Evolutionary conservation across 30 jellyfish, hydroid and myxozoan genomes (phyloP), one percentile per base, ranked within the genome.

Genomic region (Morbakka virulenta): DNA sequence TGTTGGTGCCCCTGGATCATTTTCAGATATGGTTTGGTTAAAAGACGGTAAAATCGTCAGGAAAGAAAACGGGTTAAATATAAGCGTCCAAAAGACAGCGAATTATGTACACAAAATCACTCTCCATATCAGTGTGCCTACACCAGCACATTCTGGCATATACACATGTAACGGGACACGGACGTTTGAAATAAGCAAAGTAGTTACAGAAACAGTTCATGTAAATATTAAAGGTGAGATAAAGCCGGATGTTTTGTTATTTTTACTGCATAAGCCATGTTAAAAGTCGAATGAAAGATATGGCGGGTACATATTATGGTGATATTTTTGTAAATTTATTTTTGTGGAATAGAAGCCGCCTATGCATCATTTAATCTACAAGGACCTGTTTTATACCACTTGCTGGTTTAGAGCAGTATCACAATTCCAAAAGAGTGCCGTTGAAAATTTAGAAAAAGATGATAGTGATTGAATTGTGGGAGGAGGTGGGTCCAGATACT

Each of bases 151-250:
- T 66, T 52, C 96, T 35, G 98, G 98, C 17, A 64, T 52, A 29
- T 91, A 83, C 69, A 50, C 89, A 11, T 91, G 98, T 62, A 69
- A 75, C 36, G 98, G 88, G 31, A 48, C 68, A 2, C 87, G 35
- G 26, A 62, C 82, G 2, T 52, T 95, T 20, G 91, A 85, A 14
- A 81, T 52, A 17, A 67, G n/a, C 6, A 35, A 31, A 26, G 51
- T 29, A 1, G 77, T 71, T 3, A 17, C 64, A 1, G 62, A 66
- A 0, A 23, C 31, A 27, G 52, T 89, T 11, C 33, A 24, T 14
- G 95, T 83, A 26, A 49, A 29, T 22, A 31, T 65, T 27, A 67
- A 65, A 11, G 30, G 88, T 79, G 29, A 67, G 89, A 3, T 32
- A 24, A n/a, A 25, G 74, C 57, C 47, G 49, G 35, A 57, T 28